A percentile compares a stretch with the other conserved stretches of the same genome.
These are phyloP conservation scores for Tetanocera ferruginea DNA, from an alignment of 2,888 invertebrate genomes.

Conservation along the genomic window DNA sequence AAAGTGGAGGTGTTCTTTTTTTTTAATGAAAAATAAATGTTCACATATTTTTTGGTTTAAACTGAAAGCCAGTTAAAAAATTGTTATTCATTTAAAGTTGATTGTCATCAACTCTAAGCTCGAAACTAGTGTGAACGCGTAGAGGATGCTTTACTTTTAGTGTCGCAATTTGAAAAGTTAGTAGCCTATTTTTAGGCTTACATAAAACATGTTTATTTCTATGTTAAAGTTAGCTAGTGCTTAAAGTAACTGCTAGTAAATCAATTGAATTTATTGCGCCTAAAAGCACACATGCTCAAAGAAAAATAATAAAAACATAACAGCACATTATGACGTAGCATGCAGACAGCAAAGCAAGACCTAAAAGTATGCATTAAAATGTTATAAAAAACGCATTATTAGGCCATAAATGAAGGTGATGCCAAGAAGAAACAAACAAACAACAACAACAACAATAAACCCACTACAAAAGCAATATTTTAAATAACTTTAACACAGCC, in stretches of 20 bases:
- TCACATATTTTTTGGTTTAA: too few species aligned
- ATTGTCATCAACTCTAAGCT: not conserved
- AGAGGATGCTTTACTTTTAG: constrained; percentile 41
- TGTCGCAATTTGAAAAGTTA: constrained; percentile 43
- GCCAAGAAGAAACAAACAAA: not conserved
- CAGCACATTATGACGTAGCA: too few species aligned
- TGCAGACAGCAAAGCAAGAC: not conserved
- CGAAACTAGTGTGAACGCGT: constrained; percentile 44
- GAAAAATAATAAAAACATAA: not conserved
- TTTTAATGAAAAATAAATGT: too few species aligned
- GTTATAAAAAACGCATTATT: constrained; percentile 21
- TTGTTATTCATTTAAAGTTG: too few species aligned
- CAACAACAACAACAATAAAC: not conserved
- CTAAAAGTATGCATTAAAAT: constrained; percentile 17
- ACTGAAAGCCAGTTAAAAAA: too few species aligned
- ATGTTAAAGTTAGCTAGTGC: not conserved
- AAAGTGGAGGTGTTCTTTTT: too few species aligned
- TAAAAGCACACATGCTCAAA: not conserved
- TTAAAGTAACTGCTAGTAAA: not conserved
- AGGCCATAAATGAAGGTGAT: constrained; percentile 19
- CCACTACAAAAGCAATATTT: not conserved
- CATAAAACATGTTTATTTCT: not conserved
- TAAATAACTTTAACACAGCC: not conserved
- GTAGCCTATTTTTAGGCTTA: not conserved
- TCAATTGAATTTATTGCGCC: constrained; percentile 1